These are phyloP conservation scores for Spheniscus humboldti DNA, from an alignment of 2,797 vertebrate genomes.

Conservation along the genomic window DNA sequence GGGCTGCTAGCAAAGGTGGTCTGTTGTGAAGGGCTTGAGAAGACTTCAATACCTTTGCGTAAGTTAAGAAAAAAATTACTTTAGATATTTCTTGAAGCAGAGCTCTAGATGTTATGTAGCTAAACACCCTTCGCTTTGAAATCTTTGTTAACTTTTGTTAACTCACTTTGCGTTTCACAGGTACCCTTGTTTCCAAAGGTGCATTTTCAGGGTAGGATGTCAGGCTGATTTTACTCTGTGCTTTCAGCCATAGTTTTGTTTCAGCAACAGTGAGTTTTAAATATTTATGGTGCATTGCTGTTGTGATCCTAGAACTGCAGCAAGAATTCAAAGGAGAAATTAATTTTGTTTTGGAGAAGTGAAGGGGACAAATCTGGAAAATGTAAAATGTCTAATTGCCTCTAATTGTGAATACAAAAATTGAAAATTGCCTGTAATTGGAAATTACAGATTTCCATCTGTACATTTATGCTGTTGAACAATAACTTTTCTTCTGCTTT, in stretches of 20 bases:
- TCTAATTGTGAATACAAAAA: background rate
- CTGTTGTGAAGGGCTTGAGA: background rate
- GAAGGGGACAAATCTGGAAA: background rate
- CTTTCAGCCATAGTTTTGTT: background rate
- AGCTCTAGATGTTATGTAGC: background rate
- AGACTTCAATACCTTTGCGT: background rate
- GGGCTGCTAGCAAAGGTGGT: background rate
- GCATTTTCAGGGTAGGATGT: background rate
- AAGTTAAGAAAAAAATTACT: background rate
- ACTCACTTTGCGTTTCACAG: background rate
- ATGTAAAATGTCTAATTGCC: background rate
- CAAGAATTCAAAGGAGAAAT: background rate
- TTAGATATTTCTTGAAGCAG: background rate
- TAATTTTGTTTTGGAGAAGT: background rate
- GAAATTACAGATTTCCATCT: background rate
- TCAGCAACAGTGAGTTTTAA: background rate
- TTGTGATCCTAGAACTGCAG: background rate
- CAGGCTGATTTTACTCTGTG: background rate
- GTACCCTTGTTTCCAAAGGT: background rate
- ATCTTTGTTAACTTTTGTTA: background rate
- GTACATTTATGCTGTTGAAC: background rate
- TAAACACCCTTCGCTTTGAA: background rate
- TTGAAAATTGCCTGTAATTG: background rate
- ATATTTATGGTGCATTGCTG: background rate
- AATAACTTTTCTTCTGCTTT: background rate